Conservation (phyloP, 2,888 invertebrate species). For the Patella depressa region DNA sequence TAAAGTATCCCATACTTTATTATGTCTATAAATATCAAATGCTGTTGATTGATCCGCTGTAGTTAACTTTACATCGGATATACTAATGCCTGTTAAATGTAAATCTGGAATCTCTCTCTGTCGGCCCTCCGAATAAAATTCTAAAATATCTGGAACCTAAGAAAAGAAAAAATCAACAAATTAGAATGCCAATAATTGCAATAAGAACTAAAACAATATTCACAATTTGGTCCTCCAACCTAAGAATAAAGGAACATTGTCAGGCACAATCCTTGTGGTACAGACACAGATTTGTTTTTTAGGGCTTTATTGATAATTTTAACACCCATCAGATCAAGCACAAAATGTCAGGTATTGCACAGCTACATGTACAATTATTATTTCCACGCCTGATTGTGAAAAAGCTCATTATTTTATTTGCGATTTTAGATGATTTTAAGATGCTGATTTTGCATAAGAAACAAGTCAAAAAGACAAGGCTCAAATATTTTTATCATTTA, state of each 20-base stretch:
- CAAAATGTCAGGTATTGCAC: neutral
- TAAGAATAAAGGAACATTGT: neutral
- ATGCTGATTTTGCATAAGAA: no score
- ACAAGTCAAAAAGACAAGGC: no score
- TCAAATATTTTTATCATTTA: no score
- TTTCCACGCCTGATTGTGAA: no score
- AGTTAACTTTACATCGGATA: conserved; percentile 43
- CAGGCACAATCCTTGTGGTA: no score
- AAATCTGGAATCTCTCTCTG: conserved; percentile 57
- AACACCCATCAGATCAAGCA: neutral
- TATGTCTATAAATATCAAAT: conserved; percentile 64
- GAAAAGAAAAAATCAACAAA: neutral
- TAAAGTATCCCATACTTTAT: conserved; percentile 54
- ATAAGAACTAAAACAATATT: no score
- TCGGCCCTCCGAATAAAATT: conserved; percentile 58
- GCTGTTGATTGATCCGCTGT: conserved; percentile 50
- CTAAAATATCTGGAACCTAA: conserved; percentile 59
- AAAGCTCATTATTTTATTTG: no score
- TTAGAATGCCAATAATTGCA: no score
- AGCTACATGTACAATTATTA: no score
- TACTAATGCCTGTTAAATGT: conserved; percentile 43
- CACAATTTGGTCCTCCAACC: no score
- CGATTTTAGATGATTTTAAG: no score
- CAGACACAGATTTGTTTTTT: neutral
- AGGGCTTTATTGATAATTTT: conserved; percentile 1